Conservation (phyloP, 2,113 vertebrate genomes). For the Cricetomys ansorgei region DNA sequence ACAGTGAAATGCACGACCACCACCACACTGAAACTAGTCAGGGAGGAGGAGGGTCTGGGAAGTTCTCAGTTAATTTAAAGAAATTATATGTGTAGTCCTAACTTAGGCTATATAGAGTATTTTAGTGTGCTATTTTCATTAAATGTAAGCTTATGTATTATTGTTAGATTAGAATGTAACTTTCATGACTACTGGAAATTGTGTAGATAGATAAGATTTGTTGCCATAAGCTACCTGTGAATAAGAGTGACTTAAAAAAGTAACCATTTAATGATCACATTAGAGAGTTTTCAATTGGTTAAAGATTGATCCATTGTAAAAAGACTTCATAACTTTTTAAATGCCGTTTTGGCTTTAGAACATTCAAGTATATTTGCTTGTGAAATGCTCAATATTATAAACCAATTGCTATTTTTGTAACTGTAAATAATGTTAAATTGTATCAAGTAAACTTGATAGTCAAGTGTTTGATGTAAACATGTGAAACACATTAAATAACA, state of each 20-base stretch:
- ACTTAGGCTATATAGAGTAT: constrained; percentile 36
- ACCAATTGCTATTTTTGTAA: constrained; percentile 59
- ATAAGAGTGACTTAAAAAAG: not conserved
- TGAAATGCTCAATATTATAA: constrained; percentile 65
- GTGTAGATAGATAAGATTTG: constrained; percentile 55
- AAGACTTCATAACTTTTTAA: constrained; percentile 33
- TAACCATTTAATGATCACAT: constrained; percentile 4
- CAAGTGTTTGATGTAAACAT: constrained; percentile 69
- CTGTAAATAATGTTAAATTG: constrained; percentile 69
- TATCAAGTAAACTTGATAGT: constrained; percentile 66
- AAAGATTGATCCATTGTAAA: constrained; percentile 45
- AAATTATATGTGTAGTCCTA: constrained; percentile 45
- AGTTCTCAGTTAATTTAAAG: constrained; percentile 58
- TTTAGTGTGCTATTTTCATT: constrained; percentile 45
- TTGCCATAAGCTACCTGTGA: constrained; percentile 50
- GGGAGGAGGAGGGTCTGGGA: constrained; percentile 51
- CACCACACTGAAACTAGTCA: constrained; percentile 2
- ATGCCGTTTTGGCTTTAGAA: constrained; percentile 58
- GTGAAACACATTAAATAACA: constrained; percentile 58
- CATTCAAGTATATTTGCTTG: constrained; percentile 62
- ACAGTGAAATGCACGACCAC: constrained; percentile 49
- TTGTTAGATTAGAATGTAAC: constrained; percentile 44
- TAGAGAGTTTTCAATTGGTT: constrained; percentile 57
- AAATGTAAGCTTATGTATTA: not conserved
- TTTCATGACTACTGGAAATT: constrained; percentile 51